A percentile compares a stretch with the other conserved stretches of the same genome.
phyloP scores from a whole-genome alignment of 2,797 vertebrate genomes.

The Jordanella pulchra region DNA sequence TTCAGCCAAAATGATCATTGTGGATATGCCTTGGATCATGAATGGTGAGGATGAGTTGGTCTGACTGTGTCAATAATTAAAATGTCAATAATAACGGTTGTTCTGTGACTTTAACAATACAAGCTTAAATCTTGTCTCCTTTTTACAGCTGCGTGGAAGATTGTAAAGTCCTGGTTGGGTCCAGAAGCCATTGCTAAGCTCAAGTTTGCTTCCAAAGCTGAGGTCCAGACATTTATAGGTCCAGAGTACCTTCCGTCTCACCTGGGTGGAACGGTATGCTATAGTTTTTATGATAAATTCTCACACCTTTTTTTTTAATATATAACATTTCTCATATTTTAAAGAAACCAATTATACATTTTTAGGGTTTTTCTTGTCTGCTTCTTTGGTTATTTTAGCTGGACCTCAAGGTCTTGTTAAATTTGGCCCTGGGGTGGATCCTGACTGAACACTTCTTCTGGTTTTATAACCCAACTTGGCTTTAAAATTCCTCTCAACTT shows the following conservation, averaged over 20 bases:
- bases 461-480: not conserved
- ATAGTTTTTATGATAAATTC: too few species aligned
- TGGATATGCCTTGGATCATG: slow-evolving; percentile 99
- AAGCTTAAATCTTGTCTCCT: slow-evolving; percentile 7
- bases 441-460: not conserved
- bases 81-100: too few species aligned
- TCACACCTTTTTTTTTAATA: too few species aligned
- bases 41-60: slow-evolving; percentile 84
- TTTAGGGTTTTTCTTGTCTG: not conserved
- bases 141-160: slow-evolving; percentile 92
- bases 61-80: too few species aligned
- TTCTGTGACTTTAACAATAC: not conserved
- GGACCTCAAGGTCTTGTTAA: not conserved
- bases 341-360: not conserved
- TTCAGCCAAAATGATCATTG: slow-evolving; percentile 97
- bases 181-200: slow-evolving; percentile 93
- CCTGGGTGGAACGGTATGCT: slow-evolving; percentile 94
- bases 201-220: slow-evolving; percentile 88
- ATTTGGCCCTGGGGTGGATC: not conserved
- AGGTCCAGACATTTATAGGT: slow-evolving; percentile 87
- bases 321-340: too few species aligned
- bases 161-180: slow-evolving; percentile 94
- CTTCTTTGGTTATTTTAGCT: not conserved
- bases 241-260: slow-evolving; percentile 88
- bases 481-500: not conserved